Conservation (phyloP, 2,797 vertebrate species). For the Lacerta bilineata region DNA sequence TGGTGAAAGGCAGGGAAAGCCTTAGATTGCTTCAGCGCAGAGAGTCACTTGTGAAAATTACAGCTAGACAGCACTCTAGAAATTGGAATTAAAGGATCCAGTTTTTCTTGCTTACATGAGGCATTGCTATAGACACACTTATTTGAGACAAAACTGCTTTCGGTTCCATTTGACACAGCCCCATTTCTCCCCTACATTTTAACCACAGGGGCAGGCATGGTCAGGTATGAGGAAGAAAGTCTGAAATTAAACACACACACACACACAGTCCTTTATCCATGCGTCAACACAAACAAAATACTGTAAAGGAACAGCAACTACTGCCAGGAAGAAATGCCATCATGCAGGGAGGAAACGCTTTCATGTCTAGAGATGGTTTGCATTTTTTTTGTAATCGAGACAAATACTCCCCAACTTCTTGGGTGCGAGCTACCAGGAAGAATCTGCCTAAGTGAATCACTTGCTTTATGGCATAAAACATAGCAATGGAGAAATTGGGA, state of each 20-base stretch:
- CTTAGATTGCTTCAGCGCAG: background rate
- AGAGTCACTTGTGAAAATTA: background rate
- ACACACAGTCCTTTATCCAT: background rate
- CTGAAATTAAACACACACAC: background rate
- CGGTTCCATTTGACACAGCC: background rate
- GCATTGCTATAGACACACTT: background rate
- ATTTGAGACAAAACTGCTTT: background rate
- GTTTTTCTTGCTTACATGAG: background rate
- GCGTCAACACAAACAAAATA: constrained; percentile 13
- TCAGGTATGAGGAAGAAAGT: background rate
- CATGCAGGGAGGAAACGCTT: background rate
- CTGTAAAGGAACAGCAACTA: background rate
- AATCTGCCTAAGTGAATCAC: background rate
- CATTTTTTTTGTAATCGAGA: background rate
- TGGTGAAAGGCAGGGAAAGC: background rate
- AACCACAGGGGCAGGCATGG: background rate
- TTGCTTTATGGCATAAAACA: background rate
- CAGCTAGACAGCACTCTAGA: background rate
- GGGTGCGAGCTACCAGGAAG: background rate
- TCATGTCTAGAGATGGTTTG: background rate
- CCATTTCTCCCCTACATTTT: background rate
- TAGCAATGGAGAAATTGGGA: background rate
- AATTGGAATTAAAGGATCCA: background rate
- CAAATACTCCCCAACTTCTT: background rate
- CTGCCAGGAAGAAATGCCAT: constrained; percentile 10